Base-by-base conservation (phyloP, 2,797 vertebrate genomes). In the Xenops minutus region DNA sequence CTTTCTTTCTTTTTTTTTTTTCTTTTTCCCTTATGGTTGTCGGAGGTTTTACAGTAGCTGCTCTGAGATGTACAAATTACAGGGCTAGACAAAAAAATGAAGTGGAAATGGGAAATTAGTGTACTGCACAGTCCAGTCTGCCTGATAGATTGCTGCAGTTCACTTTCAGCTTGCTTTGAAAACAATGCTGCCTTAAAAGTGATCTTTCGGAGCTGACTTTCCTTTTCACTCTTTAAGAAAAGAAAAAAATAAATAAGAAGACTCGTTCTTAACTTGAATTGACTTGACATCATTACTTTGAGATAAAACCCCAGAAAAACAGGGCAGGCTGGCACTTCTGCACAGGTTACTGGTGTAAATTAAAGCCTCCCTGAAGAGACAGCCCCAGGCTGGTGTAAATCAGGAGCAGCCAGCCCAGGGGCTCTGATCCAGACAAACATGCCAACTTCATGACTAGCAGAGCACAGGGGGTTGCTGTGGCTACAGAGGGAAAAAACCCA, bases 81-180 rank as follows among this genome's bases (percentile, higher is more conserved):
- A 76, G 69, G 30, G 54, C 43, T 90, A 63, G 72, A 76, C 55
- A 63, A 22, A 93, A 93, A 89, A 95, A 95, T 89, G 62, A 88
- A 94, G 88, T 91, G 71, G 74, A 76, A 93, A 93, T 94, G 63
- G 83, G 92, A 82, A 95, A 96, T 92, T 56, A 95, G 88, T 88
- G 74, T 43, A 91, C 29, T 92, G 63, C 59, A 68, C 67, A 22
- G 62, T 46, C 37, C 69, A 76, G 49, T 14, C 74, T 82, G 66
- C 17, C 76, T 91, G 94, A 90, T 82, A 71, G 83, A 93, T 94
- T 37, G 21, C 83, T 71, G 67, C 85, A 84, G 73, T 37, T 86
- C 77, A 49, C 59, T 90, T 82, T 10, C 79, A 73, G 69, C 59
- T 82, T 76, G 39, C 90, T 89, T 90, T 78, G 85, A 73, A 93